Base-by-base conservation (phyloP, 2,888 invertebrate genomes). In the Thumatha senex region DNA sequence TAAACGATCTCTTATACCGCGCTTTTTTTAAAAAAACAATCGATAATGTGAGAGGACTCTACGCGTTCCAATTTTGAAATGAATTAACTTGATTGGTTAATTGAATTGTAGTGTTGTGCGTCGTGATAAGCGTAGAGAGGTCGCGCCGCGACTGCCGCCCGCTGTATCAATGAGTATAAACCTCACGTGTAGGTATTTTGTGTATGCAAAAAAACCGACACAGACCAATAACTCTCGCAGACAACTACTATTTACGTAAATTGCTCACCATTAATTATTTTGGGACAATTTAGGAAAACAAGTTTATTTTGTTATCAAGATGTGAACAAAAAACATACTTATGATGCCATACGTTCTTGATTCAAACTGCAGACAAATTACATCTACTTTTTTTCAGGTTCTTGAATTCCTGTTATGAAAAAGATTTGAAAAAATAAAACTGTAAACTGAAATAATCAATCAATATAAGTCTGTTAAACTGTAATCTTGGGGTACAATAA, bases 111-210 rank as follows among this genome's bases (percentile, higher is more conserved):
- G 71, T 70, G 74, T 74, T 65, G 76, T 72, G 77, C 72, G 80
- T 75, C 86, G 89, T 85, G 89, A 88, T 87, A 86, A 82, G 74
- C 84, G 85, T 54, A 54, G 81, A 76, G 82, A 87, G 86, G 89
- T 82, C 84, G 87, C 83, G 78, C 61, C 63, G 73, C 84, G 85
- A 89, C 89, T 89, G 89, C 63, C 74, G 78, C 72, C 68, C 76
- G 78, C 72, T 79, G 74, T 86, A 82, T 82, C 85, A 82, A 80
- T 80, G 75, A 81, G 74, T 82, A 82, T n/a, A n/a, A 78, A 82
- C 69, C 77, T 85, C 87, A 89, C 87, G 89, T 88, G 87, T 78
- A 80, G n/a, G n/a, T n/a, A n/a, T n/a, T n/a, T 75, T 75, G 11
- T 72, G 74, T 80, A 86, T 86, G 89, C 89, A 89, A 88, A 87